Evolutionary conservation across 2,888 invertebrate species (phyloP).

Genomic region (Phortica okadai): DNA sequence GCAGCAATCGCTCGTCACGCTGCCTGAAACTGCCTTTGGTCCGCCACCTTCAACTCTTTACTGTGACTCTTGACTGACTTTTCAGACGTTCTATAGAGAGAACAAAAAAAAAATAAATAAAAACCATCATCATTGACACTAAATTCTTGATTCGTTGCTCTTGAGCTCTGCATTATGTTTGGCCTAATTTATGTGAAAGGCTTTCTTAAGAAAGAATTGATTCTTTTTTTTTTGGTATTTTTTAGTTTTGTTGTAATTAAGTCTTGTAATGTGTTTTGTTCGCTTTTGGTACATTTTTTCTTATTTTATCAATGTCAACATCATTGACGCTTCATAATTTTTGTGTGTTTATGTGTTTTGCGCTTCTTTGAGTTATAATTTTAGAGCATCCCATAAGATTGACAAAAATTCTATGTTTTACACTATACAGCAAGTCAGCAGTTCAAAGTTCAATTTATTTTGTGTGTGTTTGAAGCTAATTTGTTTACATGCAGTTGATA

Average conservation of each 20-base stretch:
- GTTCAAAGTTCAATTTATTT: not conserved
- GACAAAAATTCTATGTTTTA: not conserved
- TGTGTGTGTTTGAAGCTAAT: not conserved
- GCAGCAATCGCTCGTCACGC: conserved; percentile 71
- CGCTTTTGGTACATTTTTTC: not conserved
- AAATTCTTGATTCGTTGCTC: conserved; percentile 10
- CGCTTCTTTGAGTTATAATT: not conserved
- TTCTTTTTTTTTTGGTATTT: conserved; percentile 41
- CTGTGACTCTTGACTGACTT: not conserved
- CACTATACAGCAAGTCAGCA: not conserved
- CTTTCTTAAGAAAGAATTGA: conserved; percentile 55
- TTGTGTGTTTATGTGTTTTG: conserved; percentile 39
- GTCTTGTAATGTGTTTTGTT: conserved; percentile 10
- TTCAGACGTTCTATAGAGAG: not conserved
- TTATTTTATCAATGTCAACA: conserved; percentile 23
- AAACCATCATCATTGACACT: conserved; percentile 6
- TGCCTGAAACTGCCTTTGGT: not conserved
- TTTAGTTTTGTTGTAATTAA: not conserved
- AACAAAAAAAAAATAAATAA: not conserved
- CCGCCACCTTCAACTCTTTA: not conserved
- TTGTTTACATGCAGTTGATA: too few relatives aligned
- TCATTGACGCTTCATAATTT: conserved; percentile 46
- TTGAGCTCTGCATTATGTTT: conserved; percentile 36
- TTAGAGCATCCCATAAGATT: not conserved
- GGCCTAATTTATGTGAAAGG: conserved; percentile 60